Evolutionary conservation across 2,113 vertebrate genomes (phyloP), one percentile per base, ranked within the genome.

Genomic region (Cyanistes caeruleus): DNA sequence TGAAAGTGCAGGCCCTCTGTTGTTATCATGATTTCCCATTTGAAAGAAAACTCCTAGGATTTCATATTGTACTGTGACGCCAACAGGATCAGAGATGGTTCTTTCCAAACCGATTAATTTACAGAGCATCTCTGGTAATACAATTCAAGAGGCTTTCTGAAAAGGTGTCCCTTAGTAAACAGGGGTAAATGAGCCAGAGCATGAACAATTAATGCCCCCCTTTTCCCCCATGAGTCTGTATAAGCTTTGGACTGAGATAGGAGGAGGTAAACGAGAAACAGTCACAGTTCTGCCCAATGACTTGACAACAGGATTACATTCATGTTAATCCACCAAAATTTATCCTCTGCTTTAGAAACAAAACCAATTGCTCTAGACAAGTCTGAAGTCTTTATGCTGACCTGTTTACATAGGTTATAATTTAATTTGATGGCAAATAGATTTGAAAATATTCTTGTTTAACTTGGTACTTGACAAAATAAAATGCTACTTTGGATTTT

Each of bases 1-100:
- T 51, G 48, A 10, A 89, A 91, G 24, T 15, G 15, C 41, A 65
- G 37, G 10, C 24, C 48, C 65, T 80, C 63, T 80, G 22, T 52
- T 81, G 51, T 44, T 73, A 41, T 18, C 17, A 15, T 15, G 7
- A 67, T 48, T 92, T 92, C 48, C 33, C 7, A 1, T 56, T 52
- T 81, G 60, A 75, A 95, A 91, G 68, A 81, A 75, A 74, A 56
- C 27, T 87, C 60, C 7, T 20, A 79, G 60, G 37, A 73, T 84
- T 88, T 90, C 5, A 13, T 37, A 37, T 65, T 0, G 0, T 49
- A 60, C 41, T 44, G 35, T 80, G 85, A 73, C 0, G 0, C 37
- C 39, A 83, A 30, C 33, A 67, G 76, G 52, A 78, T 78, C 35
- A 75, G 89, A 67, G 44, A n/a, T 17, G 9, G 33, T 21, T 89